Evolutionary conservation across 1,140 invertebrate genomes (phyloP), one percentile per base, ranked within the genome.

Genomic region (Macrostomum lignano): DNA sequence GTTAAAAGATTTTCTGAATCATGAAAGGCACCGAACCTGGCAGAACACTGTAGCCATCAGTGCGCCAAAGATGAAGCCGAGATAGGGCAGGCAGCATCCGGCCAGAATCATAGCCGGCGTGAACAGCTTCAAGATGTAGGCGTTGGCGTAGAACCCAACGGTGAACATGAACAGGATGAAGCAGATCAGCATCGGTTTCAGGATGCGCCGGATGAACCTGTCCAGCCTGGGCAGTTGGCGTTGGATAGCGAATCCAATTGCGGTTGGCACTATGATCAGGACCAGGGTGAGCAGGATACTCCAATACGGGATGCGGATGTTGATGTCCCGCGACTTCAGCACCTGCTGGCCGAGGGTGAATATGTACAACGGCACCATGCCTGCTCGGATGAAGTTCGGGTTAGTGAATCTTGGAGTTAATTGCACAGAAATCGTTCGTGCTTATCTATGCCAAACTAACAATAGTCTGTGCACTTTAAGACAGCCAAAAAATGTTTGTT

Each of bases 131-230:
- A 93, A 88, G 26, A 94, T 68, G 56, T 82, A 93, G 7, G 73
- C 55, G 56, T 94, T 88, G 1, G 76, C 72, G 26, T 73, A 65
- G 21, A 78, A 71, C 0, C 82, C 86, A 61, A 94, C 82, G n/a
- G 74, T 59, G 4, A 88, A 65, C 29, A 94, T 59, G 33, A 84
- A 78, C 3, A 86, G 37, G 31, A 94, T 70, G 10, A 88, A 62
- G 25, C 72, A 49, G 0, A 71, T 59, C 0, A 79, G 74, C 40
- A 86, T 72, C 1, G 75, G 76, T 17, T 41, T 52, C 17, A 52
- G 40, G 6, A 46, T 22, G 35, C n/a, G n/a, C n/a, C n/a, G n/a
- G n/a, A n/a, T n/a, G n/a, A n/a, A n/a, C n/a, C n/a, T n/a, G n/a
- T n/a, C n/a, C n/a, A n/a, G 40, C 11, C n/a, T 41, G 39, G 2